Evolutionary conservation across 2,888 invertebrate species (phyloP).

Genomic region (Pilophorus perplexus): DNA sequence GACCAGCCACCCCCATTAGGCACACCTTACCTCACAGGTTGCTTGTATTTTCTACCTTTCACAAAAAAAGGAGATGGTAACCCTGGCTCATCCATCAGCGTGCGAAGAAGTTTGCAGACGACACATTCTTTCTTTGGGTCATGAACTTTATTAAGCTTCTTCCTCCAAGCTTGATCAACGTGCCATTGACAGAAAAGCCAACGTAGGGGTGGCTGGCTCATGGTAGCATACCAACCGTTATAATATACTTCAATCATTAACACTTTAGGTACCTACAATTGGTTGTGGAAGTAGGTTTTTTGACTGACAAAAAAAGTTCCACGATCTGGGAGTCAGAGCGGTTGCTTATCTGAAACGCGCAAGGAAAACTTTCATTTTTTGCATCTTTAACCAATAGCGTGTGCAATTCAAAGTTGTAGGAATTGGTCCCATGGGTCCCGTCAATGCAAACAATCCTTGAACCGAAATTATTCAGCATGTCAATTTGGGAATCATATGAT

Average conservation of each 20-base stretch:
- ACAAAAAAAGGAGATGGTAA: too few species aligned
- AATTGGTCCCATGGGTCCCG: slow-evolving; percentile 46
- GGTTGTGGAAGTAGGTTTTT: slow-evolving; percentile 23
- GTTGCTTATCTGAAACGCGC: slow-evolving; percentile 47
- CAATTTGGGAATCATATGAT: neutral
- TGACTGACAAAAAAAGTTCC: slow-evolving; percentile 44
- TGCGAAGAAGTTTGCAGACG: neutral
- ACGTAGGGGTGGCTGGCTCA: slow-evolving; percentile 41
- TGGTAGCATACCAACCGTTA: slow-evolving; percentile 47
- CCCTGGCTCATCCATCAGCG: slow-evolving; percentile 14
- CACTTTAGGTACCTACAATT: slow-evolving; percentile 29
- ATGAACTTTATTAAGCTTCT: slow-evolving; percentile 46
- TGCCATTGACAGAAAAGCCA: slow-evolving; percentile 38
- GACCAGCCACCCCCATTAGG: too few species aligned
- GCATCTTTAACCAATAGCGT: slow-evolving; percentile 48
- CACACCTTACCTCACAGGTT: too few species aligned
- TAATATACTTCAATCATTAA: slow-evolving; percentile 47
- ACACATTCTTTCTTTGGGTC: slow-evolving; percentile 34
- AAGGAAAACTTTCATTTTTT: slow-evolving; percentile 47
- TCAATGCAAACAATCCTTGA: neutral
- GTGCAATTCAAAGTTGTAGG: slow-evolving; percentile 45
- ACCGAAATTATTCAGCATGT: neutral
- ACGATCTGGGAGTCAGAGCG: slow-evolving; percentile 45
- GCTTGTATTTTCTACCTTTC: too few species aligned
- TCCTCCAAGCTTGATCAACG: slow-evolving; percentile 48